Conservation (phyloP, 2,888 invertebrate species). For the Cacoxenus indagator region DNA sequence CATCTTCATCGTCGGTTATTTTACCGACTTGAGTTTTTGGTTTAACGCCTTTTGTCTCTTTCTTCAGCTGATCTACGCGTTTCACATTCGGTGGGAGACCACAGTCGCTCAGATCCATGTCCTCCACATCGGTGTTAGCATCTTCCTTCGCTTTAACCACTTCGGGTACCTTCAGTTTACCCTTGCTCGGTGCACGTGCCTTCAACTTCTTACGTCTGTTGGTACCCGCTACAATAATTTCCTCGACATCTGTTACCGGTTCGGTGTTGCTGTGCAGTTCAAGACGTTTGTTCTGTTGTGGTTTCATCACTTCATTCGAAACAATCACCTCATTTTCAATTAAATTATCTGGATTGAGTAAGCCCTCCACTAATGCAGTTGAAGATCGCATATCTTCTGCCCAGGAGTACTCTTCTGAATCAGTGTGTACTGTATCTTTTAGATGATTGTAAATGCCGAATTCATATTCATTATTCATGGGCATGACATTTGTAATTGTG, state of each 20-base stretch:
- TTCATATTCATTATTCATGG: slow-evolving; percentile 68
- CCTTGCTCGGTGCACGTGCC: slow-evolving; percentile 60
- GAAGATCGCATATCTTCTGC: slow-evolving; percentile 55
- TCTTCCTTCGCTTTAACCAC: slow-evolving; percentile 45
- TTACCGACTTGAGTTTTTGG: slow-evolving; percentile 29
- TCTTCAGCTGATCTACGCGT: slow-evolving; percentile 46
- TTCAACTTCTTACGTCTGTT: slow-evolving; percentile 66
- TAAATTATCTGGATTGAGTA: slow-evolving; percentile 37
- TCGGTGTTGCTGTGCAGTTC: slow-evolving; percentile 64
- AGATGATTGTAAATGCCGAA: slow-evolving; percentile 63
- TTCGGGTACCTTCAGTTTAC: slow-evolving; percentile 60
- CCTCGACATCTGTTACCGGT: slow-evolving; percentile 72
- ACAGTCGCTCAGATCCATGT: slow-evolving; percentile 68
- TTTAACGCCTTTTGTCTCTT: slow-evolving; percentile 26
- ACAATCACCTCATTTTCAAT: slow-evolving; percentile 61
- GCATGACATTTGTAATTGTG: slow-evolving; percentile 71
- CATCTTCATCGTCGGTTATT: slow-evolving; percentile 71
- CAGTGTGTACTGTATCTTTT: slow-evolving; percentile 70
- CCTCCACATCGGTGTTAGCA: slow-evolving; percentile 69
- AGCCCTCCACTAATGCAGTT: slow-evolving; percentile 40
- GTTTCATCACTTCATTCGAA: slow-evolving; percentile 61
- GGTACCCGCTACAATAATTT: slow-evolving; percentile 66
- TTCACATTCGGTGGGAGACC: slow-evolving; percentile 47
- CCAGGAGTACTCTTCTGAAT: slow-evolving; percentile 67
- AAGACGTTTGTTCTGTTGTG: slow-evolving; percentile 55